phyloP scores from a whole-genome alignment of 2,888 invertebrate species.

The Erebia palarica region DNA sequence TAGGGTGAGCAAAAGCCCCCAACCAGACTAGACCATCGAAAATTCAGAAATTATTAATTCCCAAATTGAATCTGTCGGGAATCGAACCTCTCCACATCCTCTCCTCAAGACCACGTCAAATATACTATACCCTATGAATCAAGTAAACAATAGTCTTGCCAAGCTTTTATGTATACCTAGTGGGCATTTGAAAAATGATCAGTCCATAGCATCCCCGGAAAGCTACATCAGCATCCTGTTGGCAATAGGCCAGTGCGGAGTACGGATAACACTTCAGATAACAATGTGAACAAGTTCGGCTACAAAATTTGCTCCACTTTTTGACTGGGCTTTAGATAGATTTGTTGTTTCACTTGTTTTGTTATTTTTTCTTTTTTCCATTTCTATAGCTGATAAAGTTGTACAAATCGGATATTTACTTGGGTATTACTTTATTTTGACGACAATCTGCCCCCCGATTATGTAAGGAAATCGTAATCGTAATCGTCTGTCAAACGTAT shows the following conservation, averaged over 20 bases:
- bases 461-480: too few relatives aligned
- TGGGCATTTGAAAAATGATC: constrained; percentile 55
- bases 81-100: too few relatives aligned
- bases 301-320: constrained; percentile 27
- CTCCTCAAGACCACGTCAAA: too few relatives aligned
- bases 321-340: constrained; percentile 24
- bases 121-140: neutral
- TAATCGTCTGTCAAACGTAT: too few relatives aligned
- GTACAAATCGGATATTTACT: too few relatives aligned
- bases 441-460: too few relatives aligned
- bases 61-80: too few relatives aligned
- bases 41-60: too few relatives aligned
- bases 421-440: too few relatives aligned
- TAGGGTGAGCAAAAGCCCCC: too few relatives aligned
- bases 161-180: constrained; percentile 16
- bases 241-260: constrained; percentile 57
- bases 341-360: constrained; percentile 17
- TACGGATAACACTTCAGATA: constrained; percentile 42
- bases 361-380: neutral
- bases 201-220: constrained; percentile 53
- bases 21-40: too few relatives aligned
- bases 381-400: neutral
- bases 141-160: neutral
- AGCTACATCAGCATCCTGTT: constrained; percentile 65
- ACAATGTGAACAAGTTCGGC: constrained; percentile 35